Base-by-base conservation (phyloP, 2,113 vertebrate species). In the Melanerpes aurifrons region DNA sequence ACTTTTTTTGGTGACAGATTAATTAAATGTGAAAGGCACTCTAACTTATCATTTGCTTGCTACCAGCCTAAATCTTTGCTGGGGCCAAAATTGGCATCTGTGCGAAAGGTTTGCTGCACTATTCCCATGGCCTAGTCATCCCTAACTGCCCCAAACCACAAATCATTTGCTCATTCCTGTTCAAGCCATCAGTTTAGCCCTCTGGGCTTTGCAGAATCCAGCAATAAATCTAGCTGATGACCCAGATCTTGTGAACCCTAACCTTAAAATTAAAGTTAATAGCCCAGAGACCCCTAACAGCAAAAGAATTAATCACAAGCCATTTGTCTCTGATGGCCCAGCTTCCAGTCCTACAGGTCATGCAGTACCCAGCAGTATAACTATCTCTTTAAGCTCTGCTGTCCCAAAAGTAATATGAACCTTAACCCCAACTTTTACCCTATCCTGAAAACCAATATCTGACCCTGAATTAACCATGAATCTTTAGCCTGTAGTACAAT, bases 151-250 rank as follows among this genome's bases (percentile, higher is more conserved):
- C 58, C 5, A 4, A 93, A 66, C 79, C 76, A 95, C 96, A 96
- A 96, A 95, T 96, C 95, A 94, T 95, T 83, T 94, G 62, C 69
- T 96, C 76, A 86, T 94, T 95, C 82, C 95, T 93, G 82, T 81
- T 93, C 93, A 92, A 92, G 62, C 86, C 88, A 93, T 90, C 93
- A 95, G 70, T 69, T 54, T 81, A 90, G 69, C 93, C 95, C 92
- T 94, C 88, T 92, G 93, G 95, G 92, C 93, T 96, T 96, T 96
- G 88, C 80, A 94, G 95, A 95, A 95, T 96, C 92, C 73, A 94
- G 90, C 90, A 92, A 96, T 96, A 96, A 96, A 96, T 96, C 90
- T 95, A 81, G 31, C 76, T 95, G 86, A 88, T 93, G 92, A 96
- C 86, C 95, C 32, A 75, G 66, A 83, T 96, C 93, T 96, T 94